phyloP scores from a whole-genome alignment of 2,113 vertebrate genomes.

The Dicrurus megarhynchus region DNA sequence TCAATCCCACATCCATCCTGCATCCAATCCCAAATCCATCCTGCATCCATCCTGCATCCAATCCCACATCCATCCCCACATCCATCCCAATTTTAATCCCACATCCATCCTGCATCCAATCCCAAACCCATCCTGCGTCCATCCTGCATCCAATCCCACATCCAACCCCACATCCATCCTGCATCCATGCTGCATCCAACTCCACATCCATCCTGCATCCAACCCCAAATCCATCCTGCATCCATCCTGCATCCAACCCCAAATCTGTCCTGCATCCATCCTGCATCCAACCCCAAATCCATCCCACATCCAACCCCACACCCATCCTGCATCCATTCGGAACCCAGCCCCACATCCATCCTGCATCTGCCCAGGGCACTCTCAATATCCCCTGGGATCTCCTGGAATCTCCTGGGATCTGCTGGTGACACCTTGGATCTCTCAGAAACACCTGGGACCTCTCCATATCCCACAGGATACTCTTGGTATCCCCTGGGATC shows the following conservation, averaged over 20 bases:
- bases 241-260: background rate
- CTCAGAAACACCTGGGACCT: background rate
- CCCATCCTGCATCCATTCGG: too few relatives aligned
- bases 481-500: background rate
- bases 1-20: background rate
- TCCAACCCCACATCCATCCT: too few relatives aligned
- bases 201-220: background rate
- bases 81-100: too few relatives aligned
- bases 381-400: background rate
- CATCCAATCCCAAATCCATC: fast-evolving
- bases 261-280: background rate
- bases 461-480: background rate
- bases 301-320: too few relatives aligned
- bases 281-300: background rate
- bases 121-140: background rate
- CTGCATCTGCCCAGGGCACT: background rate
- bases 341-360: background rate
- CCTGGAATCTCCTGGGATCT: background rate
- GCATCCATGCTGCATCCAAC: too few relatives aligned
- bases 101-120: background rate
- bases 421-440: background rate
- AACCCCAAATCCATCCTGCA: background rate
- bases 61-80: too few relatives aligned
- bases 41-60: background rate
- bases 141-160: background rate